Conservation (phyloP, 2,888 invertebrate species). For the Steinernema carpocapsae region DNA sequence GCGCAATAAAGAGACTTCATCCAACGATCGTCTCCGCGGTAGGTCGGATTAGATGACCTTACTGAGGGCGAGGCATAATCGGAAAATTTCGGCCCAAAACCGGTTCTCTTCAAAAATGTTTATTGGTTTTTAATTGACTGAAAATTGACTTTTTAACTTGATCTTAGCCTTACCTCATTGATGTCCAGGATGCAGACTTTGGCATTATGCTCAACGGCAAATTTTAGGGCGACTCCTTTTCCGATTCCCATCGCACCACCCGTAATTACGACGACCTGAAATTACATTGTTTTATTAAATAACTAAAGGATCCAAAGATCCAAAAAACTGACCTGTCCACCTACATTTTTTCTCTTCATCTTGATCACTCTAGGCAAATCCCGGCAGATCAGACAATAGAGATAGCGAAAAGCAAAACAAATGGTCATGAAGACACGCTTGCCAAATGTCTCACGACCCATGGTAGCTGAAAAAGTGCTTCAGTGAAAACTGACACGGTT, state of each 20-base stretch:
- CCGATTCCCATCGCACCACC: constrained; percentile 51
- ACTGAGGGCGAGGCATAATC: not conserved
- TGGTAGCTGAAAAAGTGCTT: not conserved
- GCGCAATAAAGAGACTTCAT: not conserved
- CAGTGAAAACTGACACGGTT: not conserved
- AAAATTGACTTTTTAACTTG: not conserved
- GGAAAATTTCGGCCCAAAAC: not conserved
- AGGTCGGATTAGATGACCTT: not conserved
- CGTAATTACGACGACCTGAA: constrained; percentile 48
- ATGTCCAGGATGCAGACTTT: constrained; percentile 47
- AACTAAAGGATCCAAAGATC: no score
- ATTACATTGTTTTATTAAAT: not conserved
- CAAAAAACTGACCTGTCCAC: constrained; percentile 39
- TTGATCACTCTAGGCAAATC: constrained; percentile 45
- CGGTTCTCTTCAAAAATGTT: no score
- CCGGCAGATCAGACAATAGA: constrained; percentile 40
- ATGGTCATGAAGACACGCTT: constrained; percentile 39
- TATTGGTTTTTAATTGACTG: no score
- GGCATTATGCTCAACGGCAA: constrained; percentile 41
- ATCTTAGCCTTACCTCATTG: constrained; percentile 43
- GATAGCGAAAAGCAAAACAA: constrained; percentile 39
- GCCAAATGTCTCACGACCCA: constrained; percentile 19
- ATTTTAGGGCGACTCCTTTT: constrained; percentile 40
- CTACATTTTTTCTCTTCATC: constrained; percentile 42
- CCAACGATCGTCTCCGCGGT: not conserved